Conservation (phyloP, 2,888 invertebrate genomes). For the Ornithoptera priamus region DNA sequence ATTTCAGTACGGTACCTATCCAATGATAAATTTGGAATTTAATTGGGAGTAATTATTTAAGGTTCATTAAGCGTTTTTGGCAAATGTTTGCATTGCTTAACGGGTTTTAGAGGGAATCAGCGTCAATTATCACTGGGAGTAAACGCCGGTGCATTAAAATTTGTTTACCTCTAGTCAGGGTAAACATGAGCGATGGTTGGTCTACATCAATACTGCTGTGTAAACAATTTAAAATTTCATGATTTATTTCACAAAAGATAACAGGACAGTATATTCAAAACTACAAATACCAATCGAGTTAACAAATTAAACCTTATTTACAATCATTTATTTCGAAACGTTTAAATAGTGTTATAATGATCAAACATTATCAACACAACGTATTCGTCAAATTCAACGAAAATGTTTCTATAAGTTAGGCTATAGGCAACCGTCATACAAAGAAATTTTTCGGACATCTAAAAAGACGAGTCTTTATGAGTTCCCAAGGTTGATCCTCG, state of each 20-base stretch:
- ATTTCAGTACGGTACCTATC: conserved; percentile 16
- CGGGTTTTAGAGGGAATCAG: conserved; percentile 37
- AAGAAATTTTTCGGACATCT: no score
- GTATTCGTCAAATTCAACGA: no score
- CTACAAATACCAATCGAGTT: not conserved
- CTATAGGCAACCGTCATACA: no score
- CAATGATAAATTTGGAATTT: conserved; percentile 36
- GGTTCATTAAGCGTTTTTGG: conserved; percentile 43
- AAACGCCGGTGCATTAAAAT: conserved; percentile 49
- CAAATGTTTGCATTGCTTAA: conserved; percentile 39
- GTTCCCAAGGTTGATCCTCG: no score
- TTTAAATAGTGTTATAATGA: no score
- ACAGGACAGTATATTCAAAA: not conserved
- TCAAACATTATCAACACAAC: no score
- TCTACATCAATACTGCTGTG: conserved; percentile 1
- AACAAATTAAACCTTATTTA: no score
- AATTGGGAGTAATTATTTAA: conserved; percentile 42
- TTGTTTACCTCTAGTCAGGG: conserved; percentile 43
- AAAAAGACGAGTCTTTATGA: no score
- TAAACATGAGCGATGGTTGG: conserved; percentile 11
- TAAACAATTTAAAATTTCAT: conserved; percentile 5
- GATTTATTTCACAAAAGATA: conserved; percentile 1
- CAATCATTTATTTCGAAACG: no score
- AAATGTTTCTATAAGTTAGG: no score
- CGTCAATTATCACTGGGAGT: conserved; percentile 33